A percentile compares a stretch with the other conserved stretches of the same genome.
Conservation (phyloP, 2,113 vertebrate species). For the Mirounga angustirostris region DNA sequence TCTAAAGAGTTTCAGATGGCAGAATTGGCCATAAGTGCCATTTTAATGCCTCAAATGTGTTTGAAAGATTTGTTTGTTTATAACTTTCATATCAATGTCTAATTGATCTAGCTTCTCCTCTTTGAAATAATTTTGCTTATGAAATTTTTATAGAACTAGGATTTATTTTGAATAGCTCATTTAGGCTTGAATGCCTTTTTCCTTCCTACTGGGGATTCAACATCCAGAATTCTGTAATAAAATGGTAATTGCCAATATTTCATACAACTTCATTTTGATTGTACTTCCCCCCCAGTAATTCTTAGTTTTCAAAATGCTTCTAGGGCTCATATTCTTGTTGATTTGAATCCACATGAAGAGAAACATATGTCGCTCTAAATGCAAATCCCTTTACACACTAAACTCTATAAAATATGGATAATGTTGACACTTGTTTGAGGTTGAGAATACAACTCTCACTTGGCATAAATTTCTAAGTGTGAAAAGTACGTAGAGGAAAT, state of each 20-base stretch:
- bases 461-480: not conserved
- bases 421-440: not conserved
- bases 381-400: not conserved
- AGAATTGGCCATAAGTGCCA: not conserved
- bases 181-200: not conserved
- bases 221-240: constrained; percentile 14
- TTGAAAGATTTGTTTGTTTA: not conserved
- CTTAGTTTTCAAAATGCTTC: not conserved
- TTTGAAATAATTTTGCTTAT: not conserved
- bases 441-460: not conserved
- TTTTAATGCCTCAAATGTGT: not conserved
- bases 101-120: not conserved
- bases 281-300: not conserved
- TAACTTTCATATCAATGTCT: not conserved
- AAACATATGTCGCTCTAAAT: not conserved
- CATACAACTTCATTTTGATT: not conserved
- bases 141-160: not conserved
- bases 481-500: not conserved
- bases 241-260: constrained; percentile 7
- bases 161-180: not conserved
- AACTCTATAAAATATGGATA: not conserved
- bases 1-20: not conserved
- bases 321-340: not conserved
- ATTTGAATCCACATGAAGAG: not conserved
- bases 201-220: not conserved